A percentile compares a stretch with the other conserved stretches of the same genome.
Evolutionary conservation across 2,888 invertebrate genomes (phyloP).

Genomic region (Oxytorus armatus): DNA sequence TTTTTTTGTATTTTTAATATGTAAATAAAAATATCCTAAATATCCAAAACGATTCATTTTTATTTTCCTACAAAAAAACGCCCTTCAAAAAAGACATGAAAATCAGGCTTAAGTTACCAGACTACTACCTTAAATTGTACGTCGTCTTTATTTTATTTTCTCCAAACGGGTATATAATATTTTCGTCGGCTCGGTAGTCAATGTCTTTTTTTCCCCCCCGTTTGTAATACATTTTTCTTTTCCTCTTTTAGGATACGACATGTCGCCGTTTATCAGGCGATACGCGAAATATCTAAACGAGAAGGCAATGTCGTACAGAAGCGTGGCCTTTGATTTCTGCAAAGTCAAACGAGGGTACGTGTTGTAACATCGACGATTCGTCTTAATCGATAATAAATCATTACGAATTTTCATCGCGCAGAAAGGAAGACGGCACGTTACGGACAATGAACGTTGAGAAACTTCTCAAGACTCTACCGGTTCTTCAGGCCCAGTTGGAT

Average conservation of each 20-base stretch:
- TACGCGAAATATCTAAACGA: constrained; percentile 99
- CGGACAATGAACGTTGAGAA: constrained; percentile 99
- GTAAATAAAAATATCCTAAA: no score
- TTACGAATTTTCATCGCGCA: no score
- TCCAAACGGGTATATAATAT: no score
- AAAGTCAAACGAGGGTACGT: constrained; percentile 99
- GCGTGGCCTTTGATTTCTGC: constrained; percentile 99
- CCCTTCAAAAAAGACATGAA: no score
- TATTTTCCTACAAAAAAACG: no score
- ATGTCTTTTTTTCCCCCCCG: background rate
- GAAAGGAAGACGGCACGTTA: constrained; percentile 98
- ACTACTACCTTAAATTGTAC: no score
- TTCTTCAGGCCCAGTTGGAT: constrained; percentile 97
- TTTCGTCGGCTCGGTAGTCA: no score
- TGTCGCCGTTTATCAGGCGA: constrained; percentile 99
- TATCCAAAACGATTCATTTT: no score
- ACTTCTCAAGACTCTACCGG: constrained; percentile 97
- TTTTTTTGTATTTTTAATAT: no score
- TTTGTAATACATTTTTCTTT: constrained; percentile 44
- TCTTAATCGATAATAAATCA: no score
- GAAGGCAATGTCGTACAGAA: constrained; percentile 99
- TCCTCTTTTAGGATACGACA: constrained; percentile 94
- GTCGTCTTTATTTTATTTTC: background rate
- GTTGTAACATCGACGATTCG: no score
- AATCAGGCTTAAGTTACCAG: no score